These are phyloP conservation scores for Tipula vernalis DNA, from an alignment of 2,888 invertebrate species.

Conservation along the genomic window DNA sequence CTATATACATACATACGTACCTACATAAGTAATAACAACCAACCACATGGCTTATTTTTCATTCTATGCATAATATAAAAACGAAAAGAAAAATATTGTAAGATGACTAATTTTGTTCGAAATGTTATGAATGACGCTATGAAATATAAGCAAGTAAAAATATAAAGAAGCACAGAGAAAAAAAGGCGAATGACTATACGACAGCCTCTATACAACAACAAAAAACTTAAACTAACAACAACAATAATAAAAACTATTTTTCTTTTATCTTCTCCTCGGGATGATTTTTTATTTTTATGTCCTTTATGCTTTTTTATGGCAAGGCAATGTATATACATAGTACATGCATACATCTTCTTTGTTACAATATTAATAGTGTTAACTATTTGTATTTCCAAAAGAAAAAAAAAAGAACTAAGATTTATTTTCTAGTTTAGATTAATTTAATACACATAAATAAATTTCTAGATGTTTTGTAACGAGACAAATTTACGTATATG, in stretches of 20 bases:
- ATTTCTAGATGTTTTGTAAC: background rate
- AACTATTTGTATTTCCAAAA: background rate
- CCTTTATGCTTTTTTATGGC: background rate
- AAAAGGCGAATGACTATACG: background rate
- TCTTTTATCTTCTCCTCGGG: background rate
- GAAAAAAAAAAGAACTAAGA: background rate
- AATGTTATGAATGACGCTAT: background rate
- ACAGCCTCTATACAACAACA: background rate
- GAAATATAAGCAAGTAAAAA: background rate
- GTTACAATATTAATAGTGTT: background rate
- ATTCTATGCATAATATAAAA: background rate
- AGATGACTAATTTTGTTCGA: background rate
- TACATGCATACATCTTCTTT: background rate
- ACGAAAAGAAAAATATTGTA: background rate
- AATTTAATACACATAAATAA: background rate
- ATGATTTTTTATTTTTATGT: background rate
- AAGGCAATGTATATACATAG: background rate
- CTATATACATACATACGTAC: background rate
- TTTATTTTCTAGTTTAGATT: background rate
- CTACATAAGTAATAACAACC: background rate
- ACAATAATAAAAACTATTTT: background rate
- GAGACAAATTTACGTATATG: background rate
- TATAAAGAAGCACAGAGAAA: background rate
- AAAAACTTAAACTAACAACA: background rate
- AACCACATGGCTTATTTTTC: background rate